These are phyloP conservation scores for Mycteria americana DNA, from an alignment of 2,797 vertebrate species.

Conservation along the genomic window DNA sequence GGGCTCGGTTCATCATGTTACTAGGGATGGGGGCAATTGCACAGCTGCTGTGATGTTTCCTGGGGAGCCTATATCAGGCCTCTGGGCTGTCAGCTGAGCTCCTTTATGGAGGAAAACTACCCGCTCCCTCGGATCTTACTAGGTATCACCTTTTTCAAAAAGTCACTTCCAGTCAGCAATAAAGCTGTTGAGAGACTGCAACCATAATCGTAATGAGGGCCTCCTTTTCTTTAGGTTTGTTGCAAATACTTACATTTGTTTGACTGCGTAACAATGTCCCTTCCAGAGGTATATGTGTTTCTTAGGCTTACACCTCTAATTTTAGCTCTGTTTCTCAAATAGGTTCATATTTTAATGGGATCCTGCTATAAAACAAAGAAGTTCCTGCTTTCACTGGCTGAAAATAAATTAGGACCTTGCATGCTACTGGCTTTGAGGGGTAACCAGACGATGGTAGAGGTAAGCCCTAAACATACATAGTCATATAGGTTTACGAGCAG, in stretches of 20 bases:
- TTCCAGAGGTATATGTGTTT: neutral
- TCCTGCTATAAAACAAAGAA: slow-evolving; percentile 99
- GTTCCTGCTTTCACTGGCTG: slow-evolving; percentile 96
- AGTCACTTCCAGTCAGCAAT: neutral
- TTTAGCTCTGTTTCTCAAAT: neutral
- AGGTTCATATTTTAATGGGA: slow-evolving; percentile 99
- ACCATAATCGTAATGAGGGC: neutral
- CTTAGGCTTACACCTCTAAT: neutral
- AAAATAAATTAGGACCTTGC: slow-evolving; percentile 97
- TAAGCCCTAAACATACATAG: slow-evolving; percentile 28
- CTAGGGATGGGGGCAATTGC: neutral
- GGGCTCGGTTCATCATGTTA: neutral
- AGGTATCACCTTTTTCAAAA: neutral
- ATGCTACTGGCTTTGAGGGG: slow-evolving; percentile 96
- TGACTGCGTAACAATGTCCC: neutral
- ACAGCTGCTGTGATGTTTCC: neutral
- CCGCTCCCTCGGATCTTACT: neutral
- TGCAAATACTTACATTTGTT: neutral
- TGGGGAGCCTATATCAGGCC: neutral
- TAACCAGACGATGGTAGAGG: slow-evolving; percentile 99
- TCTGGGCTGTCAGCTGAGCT: slow-evolving; percentile 17
- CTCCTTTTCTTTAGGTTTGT: neutral
- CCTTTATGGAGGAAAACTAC: neutral
- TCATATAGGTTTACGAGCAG: neutral
- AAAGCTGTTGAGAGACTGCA: neutral